Evolutionary conservation across 2,888 invertebrate species (phyloP).

Genomic region (Lithosia quadra): DNA sequence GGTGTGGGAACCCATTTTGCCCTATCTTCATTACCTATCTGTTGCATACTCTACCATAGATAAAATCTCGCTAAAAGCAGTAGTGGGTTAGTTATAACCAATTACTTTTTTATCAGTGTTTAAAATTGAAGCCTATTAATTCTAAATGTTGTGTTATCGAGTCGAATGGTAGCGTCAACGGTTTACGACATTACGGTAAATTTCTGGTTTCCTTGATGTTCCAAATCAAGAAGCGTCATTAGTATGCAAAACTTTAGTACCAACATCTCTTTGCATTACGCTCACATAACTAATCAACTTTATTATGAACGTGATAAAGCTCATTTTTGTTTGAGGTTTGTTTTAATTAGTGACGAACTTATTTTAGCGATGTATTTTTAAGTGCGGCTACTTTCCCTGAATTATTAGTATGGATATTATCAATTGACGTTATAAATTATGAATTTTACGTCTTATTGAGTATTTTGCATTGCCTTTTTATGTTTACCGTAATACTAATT

Average conservation of each 20-base stretch:
- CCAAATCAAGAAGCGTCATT: constrained; percentile 55
- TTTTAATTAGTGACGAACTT: constrained; percentile 10
- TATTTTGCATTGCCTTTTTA: constrained; percentile 22
- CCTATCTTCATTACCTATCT: background rate
- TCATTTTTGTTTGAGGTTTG: constrained; percentile 7
- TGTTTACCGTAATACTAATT: constrained; percentile 8
- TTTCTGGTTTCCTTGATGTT: constrained; percentile 52
- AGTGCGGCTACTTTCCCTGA: constrained; percentile 45
- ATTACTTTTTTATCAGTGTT: constrained; percentile 44
- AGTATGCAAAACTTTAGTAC: constrained; percentile 55
- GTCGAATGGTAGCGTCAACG: constrained; percentile 52
- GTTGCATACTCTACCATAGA: background rate
- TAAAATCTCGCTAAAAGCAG: constrained; percentile 29
- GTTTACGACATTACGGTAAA: constrained; percentile 54
- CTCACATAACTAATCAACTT: constrained; percentile 2
- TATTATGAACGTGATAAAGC: constrained; percentile 9
- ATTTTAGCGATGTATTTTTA: constrained; percentile 23
- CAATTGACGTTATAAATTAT: constrained; percentile 38
- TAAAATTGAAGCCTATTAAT: constrained; percentile 52
- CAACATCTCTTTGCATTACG: constrained; percentile 19
- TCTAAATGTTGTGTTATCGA: constrained; percentile 53
- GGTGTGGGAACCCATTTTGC: too few relatives aligned
- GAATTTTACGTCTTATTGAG: constrained; percentile 23
- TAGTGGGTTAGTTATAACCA: constrained; percentile 31
- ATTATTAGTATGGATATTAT: constrained; percentile 40